Conservation (phyloP, 2,797 vertebrate genomes). For the Epinephelus awoara region DNA sequence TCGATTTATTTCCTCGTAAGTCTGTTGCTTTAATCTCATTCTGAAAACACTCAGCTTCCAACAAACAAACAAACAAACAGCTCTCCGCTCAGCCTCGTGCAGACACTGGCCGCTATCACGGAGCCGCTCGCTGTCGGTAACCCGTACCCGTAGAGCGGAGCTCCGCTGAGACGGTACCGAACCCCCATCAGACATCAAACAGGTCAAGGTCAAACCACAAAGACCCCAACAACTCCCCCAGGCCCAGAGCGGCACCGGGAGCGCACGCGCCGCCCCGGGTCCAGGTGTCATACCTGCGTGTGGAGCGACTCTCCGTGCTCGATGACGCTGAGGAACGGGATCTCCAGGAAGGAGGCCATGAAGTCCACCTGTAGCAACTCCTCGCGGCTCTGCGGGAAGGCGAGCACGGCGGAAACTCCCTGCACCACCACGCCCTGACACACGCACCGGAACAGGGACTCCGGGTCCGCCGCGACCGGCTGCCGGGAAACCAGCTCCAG, state of each 20-base stretch:
- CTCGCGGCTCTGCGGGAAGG: slow-evolving; percentile 90
- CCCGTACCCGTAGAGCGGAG: too few species aligned
- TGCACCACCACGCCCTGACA: slow-evolving; percentile 89
- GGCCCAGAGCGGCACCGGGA: background rate
- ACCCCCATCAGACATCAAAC: background rate
- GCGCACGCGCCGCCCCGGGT: background rate
- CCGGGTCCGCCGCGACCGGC: slow-evolving; percentile 87
- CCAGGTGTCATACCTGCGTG: slow-evolving; percentile 84
- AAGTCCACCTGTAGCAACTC: slow-evolving; percentile 93
- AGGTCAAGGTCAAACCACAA: background rate
- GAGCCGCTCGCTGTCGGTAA: too few species aligned
- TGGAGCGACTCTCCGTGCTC: slow-evolving; percentile 86
- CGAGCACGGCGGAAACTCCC: slow-evolving; percentile 90
- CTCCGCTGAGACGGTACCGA: too few species aligned
- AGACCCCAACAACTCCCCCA: too few species aligned
- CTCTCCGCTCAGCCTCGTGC: too few species aligned
- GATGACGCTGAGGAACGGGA: slow-evolving; percentile 92
- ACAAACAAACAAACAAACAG: too few species aligned
- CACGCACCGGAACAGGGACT: slow-evolving; percentile 88
- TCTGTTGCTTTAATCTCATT: too few species aligned
- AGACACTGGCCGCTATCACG: too few species aligned
- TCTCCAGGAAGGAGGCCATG: slow-evolving; percentile 89
- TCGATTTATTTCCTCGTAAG: too few species aligned
- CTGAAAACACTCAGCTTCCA: too few species aligned
- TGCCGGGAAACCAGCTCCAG: slow-evolving; percentile 88